Evolutionary conservation across 2,888 invertebrate species (phyloP).

Genomic region (Brenthis daphne): DNA sequence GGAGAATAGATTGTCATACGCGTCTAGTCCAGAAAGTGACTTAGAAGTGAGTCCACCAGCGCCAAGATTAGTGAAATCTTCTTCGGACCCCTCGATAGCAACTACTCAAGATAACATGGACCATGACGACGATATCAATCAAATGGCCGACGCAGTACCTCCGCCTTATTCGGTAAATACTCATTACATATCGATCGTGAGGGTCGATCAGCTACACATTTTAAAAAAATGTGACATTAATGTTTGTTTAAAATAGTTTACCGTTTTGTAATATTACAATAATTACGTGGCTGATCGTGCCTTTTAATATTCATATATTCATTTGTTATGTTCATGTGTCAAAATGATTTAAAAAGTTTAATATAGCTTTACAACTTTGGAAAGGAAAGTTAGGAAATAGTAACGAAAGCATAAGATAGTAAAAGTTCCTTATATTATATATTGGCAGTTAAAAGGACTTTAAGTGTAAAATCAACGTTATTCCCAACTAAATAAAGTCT

Average conservation of each 20-base stretch:
- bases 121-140: conserved; percentile 81
- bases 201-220: conserved; percentile 1
- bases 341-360: too few relatives aligned
- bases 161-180: conserved; percentile 92
- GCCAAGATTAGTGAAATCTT: conserved; percentile 89
- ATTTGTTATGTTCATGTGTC: not conserved
- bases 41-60: conserved; percentile 89
- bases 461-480: too few relatives aligned
- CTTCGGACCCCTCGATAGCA: conserved; percentile 96
- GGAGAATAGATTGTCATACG: conserved; percentile 94
- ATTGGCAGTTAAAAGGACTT: too few relatives aligned
- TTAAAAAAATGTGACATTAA: not conserved
- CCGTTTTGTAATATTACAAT: not conserved
- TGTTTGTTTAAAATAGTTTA: too few relatives aligned
- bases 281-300: not conserved
- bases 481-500: not conserved
- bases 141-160: conserved; percentile 86
- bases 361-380: too few relatives aligned
- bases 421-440: too few relatives aligned
- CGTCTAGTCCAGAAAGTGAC: conserved; percentile 97
- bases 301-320: conserved; percentile 13
- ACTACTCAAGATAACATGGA: conserved; percentile 94
- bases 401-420: too few relatives aligned
- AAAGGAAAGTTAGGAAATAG: too few relatives aligned
- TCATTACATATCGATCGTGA: conserved; percentile 17